Conservation (phyloP, 2,113 vertebrate species). For the Pituophis catenifer region DNA sequence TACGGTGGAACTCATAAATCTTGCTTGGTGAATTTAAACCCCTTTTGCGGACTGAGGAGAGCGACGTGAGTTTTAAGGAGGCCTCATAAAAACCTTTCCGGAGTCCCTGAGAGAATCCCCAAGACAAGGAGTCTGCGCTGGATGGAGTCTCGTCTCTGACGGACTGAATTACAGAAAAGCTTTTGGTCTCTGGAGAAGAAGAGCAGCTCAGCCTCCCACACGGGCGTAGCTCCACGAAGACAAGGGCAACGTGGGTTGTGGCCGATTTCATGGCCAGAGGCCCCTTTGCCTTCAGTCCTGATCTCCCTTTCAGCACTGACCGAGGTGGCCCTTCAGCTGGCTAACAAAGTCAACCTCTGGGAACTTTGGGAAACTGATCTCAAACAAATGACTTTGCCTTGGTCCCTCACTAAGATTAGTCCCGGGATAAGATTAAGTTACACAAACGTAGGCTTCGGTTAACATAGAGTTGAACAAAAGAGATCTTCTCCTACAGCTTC, state of each 20-base stretch:
- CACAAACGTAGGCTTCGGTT: neutral
- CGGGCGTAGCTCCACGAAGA: neutral
- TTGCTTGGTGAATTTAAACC: neutral
- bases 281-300: neutral
- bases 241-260: neutral
- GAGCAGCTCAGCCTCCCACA: neutral
- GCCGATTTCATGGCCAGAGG: neutral
- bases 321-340: neutral
- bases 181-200: neutral
- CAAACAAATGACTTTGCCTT: neutral
- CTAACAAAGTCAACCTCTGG: neutral
- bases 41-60: neutral
- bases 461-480: neutral
- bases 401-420: neutral
- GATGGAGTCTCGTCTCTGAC: neutral
- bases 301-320: neutral
- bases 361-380: neutral
- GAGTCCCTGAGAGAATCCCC: neutral
- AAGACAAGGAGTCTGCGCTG: neutral
- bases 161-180: neutral
- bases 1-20: neutral
- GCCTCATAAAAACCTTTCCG: neutral
- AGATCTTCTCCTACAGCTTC: neutral
- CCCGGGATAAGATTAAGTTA: neutral
- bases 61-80: neutral